phyloP scores from a whole-genome alignment of 2,113 vertebrate genomes.

The Paracanthobrama guichenoti region DNA sequence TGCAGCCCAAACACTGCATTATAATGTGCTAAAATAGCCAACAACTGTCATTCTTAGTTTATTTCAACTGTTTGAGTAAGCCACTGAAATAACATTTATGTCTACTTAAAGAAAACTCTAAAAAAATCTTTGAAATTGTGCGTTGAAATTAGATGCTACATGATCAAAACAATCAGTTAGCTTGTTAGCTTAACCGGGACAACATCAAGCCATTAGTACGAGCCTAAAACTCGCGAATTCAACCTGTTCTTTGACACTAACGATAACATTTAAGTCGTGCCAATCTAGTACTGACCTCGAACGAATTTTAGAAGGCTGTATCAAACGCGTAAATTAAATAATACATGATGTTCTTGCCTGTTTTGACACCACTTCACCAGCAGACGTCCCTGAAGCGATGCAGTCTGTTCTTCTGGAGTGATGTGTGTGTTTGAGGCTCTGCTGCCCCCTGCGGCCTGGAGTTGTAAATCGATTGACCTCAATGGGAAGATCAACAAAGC shows the following conservation, averaged over 20 bases:
- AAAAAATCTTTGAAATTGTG: not conserved
- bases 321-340: conserved; percentile 48
- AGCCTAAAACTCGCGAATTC: not conserved
- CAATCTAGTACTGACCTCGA: not conserved
- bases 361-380: conserved; percentile 68
- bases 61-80: not conserved
- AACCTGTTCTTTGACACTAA: not conserved
- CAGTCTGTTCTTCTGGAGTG: conserved; percentile 1
- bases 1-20: not conserved
- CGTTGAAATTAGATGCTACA: not conserved
- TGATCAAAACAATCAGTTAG: conserved; percentile 33
- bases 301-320: conserved; percentile 14
- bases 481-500: not conserved
- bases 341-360: conserved; percentile 64
- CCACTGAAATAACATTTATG: not conserved
- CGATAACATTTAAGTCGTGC: not conserved
- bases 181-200: conserved; percentile 28
- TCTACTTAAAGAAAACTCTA: not conserved
- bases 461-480: not conserved
- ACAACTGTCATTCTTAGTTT: not conserved
- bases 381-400: conserved; percentile 60
- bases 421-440: not conserved
- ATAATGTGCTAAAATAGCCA: not conserved
- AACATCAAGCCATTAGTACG: not conserved
- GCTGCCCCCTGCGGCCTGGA: not conserved